Percentiles rank a stretch among this genome's conserved stretches.
Conservation (phyloP, 2,113 vertebrate species). For the Suncus etruscus region DNA sequence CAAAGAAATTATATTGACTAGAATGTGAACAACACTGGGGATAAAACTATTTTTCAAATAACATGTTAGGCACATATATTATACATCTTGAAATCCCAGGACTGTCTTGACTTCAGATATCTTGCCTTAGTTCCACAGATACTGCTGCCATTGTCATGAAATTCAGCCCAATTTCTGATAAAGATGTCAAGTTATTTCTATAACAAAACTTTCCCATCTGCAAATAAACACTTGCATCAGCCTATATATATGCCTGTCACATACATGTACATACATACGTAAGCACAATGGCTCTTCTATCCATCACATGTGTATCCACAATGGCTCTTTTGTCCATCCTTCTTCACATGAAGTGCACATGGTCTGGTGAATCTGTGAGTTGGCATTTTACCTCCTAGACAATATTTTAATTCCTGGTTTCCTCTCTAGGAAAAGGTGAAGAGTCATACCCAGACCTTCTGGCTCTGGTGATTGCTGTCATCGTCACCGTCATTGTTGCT, state of each 20-base stretch:
- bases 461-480: slow-evolving; percentile 93
- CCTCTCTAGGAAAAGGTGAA: slow-evolving; percentile 94
- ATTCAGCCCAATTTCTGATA: not conserved
- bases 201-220: not conserved
- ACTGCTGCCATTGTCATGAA: no score
- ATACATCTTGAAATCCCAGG: not conserved
- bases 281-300: no score
- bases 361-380: not conserved
- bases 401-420: not conserved
- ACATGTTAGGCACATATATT: not conserved
- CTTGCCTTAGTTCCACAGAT: not conserved
- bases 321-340: no score
- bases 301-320: not conserved
- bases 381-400: not conserved
- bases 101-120: not conserved
- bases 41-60: slow-evolving; percentile 21
- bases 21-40: not conserved
- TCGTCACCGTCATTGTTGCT: slow-evolving; percentile 93
- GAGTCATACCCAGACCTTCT: slow-evolving; percentile 96
- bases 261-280: not conserved
- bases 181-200: not conserved
- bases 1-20: not conserved
- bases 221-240: not conserved
- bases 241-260: not conserved
- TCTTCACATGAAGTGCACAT: not conserved